phyloP scores from a whole-genome alignment of 2,113 vertebrate genomes.

The Pristiophorus japonicus region DNA sequence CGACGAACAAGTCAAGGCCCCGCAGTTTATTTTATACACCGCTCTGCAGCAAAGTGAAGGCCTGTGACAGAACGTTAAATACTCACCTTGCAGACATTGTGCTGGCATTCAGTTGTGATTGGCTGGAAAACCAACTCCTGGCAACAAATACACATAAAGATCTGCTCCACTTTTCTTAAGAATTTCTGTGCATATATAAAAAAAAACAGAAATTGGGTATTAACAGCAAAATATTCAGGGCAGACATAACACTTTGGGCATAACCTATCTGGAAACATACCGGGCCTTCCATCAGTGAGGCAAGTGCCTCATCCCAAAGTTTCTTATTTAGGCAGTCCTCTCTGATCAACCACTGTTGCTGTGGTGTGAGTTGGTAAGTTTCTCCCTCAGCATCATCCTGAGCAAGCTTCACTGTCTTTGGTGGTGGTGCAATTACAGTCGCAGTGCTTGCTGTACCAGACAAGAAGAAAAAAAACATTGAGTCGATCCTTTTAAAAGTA shows the following conservation, averaged over 20 bases:
- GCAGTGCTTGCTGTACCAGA: background rate
- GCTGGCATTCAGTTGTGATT: conserved; percentile 87
- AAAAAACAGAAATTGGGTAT: background rate
- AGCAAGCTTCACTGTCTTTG: conserved; percentile 64
- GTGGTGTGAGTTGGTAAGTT: conserved; percentile 78
- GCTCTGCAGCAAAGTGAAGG: background rate
- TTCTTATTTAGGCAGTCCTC: conserved; percentile 91
- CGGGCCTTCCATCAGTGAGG: conserved; percentile 81
- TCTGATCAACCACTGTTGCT: conserved; percentile 78
- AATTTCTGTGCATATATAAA: conserved; percentile 70
- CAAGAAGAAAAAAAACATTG: background rate
- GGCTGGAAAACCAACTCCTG: conserved; percentile 94
- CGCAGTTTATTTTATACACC: background rate
- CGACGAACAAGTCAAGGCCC: background rate
- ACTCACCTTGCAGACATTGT: conserved; percentile 95
- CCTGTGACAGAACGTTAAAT: background rate
- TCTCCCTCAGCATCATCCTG: conserved; percentile 69
- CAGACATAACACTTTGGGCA: background rate
- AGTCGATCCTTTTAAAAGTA: background rate
- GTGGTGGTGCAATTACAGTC: conserved; percentile 44
- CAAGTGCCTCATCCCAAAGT: conserved; percentile 90
- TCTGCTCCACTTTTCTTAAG: conserved; percentile 90
- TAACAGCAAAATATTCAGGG: background rate
- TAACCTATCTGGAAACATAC: conserved; percentile 58
- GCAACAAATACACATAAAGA: conserved; percentile 98